Evolutionary conservation across 1,140 invertebrate genomes (phyloP).

Genomic region (Drosophila bocqueti): DNA sequence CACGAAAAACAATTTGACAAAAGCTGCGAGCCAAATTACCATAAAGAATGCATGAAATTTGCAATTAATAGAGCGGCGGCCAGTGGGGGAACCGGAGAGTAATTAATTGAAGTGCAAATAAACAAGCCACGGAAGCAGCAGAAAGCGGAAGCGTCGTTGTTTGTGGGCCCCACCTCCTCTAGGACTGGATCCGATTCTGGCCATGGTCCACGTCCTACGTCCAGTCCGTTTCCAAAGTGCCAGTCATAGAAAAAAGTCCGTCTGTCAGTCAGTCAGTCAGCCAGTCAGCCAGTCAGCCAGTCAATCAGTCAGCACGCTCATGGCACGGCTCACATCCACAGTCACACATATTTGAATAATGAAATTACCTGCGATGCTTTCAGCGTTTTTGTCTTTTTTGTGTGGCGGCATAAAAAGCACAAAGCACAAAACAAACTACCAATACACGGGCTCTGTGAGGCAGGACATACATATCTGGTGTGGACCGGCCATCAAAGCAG

Average conservation of each 20-base stretch:
- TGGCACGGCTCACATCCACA: conserved; percentile 17
- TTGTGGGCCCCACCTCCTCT: neutral
- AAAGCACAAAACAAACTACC: conserved; percentile 59
- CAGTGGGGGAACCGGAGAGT: conserved; percentile 11
- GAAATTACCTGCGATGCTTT: conserved; percentile 71
- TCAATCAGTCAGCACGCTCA: conserved; percentile 48
- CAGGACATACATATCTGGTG: conserved; percentile 51
- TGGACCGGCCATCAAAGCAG: conserved; percentile 30
- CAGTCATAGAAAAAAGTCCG: conserved; percentile 26
- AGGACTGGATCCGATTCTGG: neutral
- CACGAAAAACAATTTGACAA: conserved; percentile 75
- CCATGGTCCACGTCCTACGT: neutral
- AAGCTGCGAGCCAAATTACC: conserved; percentile 62
- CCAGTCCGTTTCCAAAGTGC: conserved; percentile 9
- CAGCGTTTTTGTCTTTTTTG: conserved; percentile 41
- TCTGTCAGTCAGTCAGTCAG: conserved; percentile 12
- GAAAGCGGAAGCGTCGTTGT: conserved; percentile 17
- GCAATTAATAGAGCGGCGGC: conserved; percentile 53
- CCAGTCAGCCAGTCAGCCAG: conserved; percentile 22
- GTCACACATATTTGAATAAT: conserved; percentile 69
- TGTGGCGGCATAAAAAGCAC: conserved; percentile 47
- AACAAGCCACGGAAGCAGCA: conserved; percentile 34
- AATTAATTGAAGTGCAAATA: conserved; percentile 66
- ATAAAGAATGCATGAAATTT: conserved; percentile 68
- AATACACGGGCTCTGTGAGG: conserved; percentile 17